A percentile compares a stretch with the other conserved stretches of the same genome.
These are phyloP conservation scores for Xenopus laevis DNA, from an alignment of 2,113 vertebrate genomes.

Conservation along the genomic window DNA sequence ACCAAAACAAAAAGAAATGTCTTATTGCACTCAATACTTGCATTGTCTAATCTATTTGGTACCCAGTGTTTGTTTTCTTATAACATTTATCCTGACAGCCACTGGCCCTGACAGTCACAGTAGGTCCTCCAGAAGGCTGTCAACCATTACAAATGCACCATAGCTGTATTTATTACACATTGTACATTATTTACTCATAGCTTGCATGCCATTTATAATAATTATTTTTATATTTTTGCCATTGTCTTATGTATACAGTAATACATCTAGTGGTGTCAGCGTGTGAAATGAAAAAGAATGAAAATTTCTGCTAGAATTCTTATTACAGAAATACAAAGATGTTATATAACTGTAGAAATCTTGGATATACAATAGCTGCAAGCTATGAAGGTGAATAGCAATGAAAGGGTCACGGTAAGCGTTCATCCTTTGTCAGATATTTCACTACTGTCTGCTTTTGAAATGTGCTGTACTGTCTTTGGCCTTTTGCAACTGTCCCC, in stretches of 20 bases:
- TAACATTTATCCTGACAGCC: too few species aligned
- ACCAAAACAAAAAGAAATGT: too few species aligned
- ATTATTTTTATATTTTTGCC: too few species aligned
- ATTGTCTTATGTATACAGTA: neutral
- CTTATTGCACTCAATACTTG: too few species aligned
- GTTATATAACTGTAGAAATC: constrained; percentile 19
- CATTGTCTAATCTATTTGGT: too few species aligned
- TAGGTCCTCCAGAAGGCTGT: too few species aligned
- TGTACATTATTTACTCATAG: too few species aligned
- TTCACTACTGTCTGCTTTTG: constrained; percentile 22
- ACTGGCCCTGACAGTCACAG: too few species aligned
- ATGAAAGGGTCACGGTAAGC: constrained; percentile 37
- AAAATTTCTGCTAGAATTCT: constrained; percentile 4
- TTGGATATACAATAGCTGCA: constrained; percentile 21
- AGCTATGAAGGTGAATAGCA: constrained; percentile 32
- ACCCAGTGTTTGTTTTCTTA: too few species aligned
- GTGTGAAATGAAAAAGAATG: neutral
- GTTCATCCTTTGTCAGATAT: constrained; percentile 37
- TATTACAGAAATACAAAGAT: constrained; percentile 11
- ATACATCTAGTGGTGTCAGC: neutral
- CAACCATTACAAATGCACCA: too few species aligned
- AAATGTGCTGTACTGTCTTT: constrained; percentile 22
- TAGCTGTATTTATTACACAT: too few species aligned
- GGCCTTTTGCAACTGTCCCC: constrained; percentile 35
- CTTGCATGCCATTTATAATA: too few species aligned